phyloP scores from a whole-genome alignment of 2,113 vertebrate genomes.

The Daboia siamensis region DNA sequence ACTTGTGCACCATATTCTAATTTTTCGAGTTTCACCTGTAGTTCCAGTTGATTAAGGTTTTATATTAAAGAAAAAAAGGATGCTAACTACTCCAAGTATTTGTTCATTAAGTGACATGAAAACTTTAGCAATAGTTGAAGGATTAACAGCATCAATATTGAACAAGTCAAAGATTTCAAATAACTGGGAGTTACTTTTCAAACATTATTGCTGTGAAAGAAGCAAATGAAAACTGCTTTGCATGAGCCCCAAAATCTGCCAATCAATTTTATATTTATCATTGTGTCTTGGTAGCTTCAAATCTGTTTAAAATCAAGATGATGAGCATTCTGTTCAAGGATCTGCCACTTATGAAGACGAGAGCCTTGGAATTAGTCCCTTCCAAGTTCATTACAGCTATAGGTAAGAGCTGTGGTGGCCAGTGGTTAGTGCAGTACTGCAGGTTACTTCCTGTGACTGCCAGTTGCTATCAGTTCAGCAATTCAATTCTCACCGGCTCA shows the following conservation, averaged over 20 bases:
- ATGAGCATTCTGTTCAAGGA: neutral
- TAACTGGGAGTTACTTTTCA: neutral
- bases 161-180: neutral
- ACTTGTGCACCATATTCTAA: no score
- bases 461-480: no score
- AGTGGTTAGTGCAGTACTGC: no score
- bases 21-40: no score
- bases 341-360: neutral
- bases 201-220: neutral
- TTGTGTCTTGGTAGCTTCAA: neutral
- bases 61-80: neutral
- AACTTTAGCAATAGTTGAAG: neutral
- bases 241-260: neutral
- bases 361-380: neutral
- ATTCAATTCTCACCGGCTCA: no score
- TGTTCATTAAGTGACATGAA: neutral
- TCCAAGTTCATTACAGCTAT: neutral
- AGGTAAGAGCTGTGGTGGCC: no score
- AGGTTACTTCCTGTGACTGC: no score
- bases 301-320: neutral
- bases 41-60: neutral
- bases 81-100: neutral
- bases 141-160: neutral
- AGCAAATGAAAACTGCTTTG: neutral
- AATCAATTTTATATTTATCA: neutral